Conservation (phyloP, 2,888 invertebrate species). For the Caenorhabditis sp. region DNA sequence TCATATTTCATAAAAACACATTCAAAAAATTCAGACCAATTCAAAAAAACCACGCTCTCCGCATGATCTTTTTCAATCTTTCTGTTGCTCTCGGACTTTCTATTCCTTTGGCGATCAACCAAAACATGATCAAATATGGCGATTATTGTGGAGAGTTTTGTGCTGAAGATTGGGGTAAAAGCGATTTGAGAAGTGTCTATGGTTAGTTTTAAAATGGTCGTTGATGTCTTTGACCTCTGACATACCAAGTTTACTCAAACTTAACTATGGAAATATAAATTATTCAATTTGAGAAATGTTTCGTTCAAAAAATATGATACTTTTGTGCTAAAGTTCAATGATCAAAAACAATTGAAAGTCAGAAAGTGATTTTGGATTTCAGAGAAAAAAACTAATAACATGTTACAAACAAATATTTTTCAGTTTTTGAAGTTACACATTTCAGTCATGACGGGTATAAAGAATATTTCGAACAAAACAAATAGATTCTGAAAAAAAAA, state of each 20-base stretch:
- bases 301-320: no score
- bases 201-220: conserved; percentile 31
- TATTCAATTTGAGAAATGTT: neutral
- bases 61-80: conserved; percentile 61
- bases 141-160: conserved; percentile 61
- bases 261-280: neutral
- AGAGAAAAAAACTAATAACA: no score
- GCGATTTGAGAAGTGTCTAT: conserved; percentile 48
- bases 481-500: no score
- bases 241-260: neutral
- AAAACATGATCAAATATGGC: conserved; percentile 38
- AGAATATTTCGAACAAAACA: no score
- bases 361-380: no score
- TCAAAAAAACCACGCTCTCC: conserved; percentile 59
- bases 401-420: no score
- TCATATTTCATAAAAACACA: no score
- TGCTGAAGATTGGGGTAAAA: conserved; percentile 64
- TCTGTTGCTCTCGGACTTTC: conserved; percentile 58
- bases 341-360: no score
- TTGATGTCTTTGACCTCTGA: neutral
- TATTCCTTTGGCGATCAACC: conserved; percentile 63
- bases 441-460: no score
- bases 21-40: conserved; percentile 52
- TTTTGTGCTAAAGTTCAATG: neutral
- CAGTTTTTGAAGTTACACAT: no score